Percentiles rank a stretch among this genome's conserved stretches.
These are phyloP conservation scores for Aphis gossypii DNA, from an alignment of 1,140 invertebrate genomes.

Conservation along the genomic window DNA sequence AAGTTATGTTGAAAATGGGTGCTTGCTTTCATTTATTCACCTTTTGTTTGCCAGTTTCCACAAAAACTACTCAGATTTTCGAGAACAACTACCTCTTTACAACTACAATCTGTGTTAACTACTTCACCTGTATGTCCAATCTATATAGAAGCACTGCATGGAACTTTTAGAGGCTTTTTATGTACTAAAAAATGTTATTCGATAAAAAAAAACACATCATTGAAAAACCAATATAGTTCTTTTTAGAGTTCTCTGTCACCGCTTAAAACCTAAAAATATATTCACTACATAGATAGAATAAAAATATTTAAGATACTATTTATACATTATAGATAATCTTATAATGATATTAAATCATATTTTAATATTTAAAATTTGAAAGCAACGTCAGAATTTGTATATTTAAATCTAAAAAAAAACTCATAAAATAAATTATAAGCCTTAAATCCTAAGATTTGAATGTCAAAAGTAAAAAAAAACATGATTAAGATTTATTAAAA, in stretches of 20 bases:
- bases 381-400: not conserved
- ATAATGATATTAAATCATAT: not conserved
- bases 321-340: not conserved
- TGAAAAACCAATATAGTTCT: not conserved
- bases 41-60: not conserved
- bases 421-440: not conserved
- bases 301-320: not conserved
- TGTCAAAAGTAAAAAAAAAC: not conserved
- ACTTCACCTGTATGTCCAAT: not conserved
- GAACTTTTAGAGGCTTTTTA: conserved; percentile 9
- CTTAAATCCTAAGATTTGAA: not conserved
- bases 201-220: not conserved
- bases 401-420: not conserved
- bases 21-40: not conserved
- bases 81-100: not conserved
- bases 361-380: not conserved
- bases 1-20: not conserved
- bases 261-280: not conserved
- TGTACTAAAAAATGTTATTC: not conserved
- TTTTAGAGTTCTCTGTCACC: not conserved
- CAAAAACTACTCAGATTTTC: not conserved
- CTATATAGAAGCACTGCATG: not conserved
- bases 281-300: not conserved
- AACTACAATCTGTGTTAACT: not conserved
- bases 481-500: not conserved